These are phyloP conservation scores for Tuberolachnus salignus DNA, from an alignment of 2,888 invertebrate genomes.

Conservation along the genomic window DNA sequence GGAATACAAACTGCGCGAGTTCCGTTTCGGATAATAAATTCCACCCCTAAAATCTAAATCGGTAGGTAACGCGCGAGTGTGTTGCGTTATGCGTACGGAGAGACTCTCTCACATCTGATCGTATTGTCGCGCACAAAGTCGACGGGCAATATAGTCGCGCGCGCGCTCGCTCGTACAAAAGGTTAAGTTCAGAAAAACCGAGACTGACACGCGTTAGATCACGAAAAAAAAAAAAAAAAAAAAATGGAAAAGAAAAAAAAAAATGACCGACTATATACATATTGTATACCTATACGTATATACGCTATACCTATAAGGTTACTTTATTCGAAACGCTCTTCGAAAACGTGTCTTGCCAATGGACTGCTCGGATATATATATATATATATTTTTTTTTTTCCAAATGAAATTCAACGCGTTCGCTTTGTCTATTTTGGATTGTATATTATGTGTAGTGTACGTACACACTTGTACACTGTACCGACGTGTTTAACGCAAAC, in stretches of 20 bases:
- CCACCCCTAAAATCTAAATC: slow-evolving; percentile 53
- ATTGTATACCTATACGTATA: too few relatives aligned
- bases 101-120: not conserved
- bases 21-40: slow-evolving; percentile 51
- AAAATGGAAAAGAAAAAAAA: too few relatives aligned
- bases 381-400: slow-evolving; percentile 8
- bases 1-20: slow-evolving; percentile 49
- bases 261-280: too few relatives aligned
- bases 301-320: slow-evolving; percentile 28
- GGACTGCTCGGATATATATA: slow-evolving; percentile 31
- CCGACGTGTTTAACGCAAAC: not conserved
- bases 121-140: too few relatives aligned
- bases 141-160: too few relatives aligned
- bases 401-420: slow-evolving; percentile 38
- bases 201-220: slow-evolving; percentile 48
- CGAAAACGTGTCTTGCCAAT: slow-evolving; percentile 49
- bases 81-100: not conserved
- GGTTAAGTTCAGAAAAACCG: slow-evolving; percentile 43
- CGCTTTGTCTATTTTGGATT: slow-evolving; percentile 1
- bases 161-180: slow-evolving; percentile 13
- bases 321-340: slow-evolving; percentile 37
- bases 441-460: too few relatives aligned
- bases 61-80: not conserved
- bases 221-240: too few relatives aligned
- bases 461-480: too few relatives aligned